Evolutionary conservation across 2,888 invertebrate genomes (phyloP).

Genomic region (Thelaira solivaga): DNA sequence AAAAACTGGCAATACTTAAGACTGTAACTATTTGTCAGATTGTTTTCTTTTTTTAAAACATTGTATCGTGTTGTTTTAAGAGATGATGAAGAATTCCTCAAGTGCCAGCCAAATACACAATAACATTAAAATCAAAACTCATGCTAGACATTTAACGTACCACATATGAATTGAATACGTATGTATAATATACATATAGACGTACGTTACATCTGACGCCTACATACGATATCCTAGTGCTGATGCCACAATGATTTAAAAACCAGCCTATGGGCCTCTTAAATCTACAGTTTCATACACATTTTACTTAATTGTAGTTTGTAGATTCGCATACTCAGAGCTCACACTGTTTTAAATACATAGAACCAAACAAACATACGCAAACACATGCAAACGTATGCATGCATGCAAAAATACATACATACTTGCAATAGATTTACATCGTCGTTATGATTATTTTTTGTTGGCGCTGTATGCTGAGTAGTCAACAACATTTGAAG

Average conservation of each 20-base stretch:
- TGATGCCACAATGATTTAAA: slow-evolving; percentile 45
- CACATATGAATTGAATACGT: too few relatives aligned
- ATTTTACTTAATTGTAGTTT: slow-evolving; percentile 15
- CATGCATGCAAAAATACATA: background rate
- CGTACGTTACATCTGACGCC: slow-evolving; percentile 49
- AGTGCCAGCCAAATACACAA: slow-evolving; percentile 59
- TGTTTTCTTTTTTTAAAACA: slow-evolving; percentile 29
- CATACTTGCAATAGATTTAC: slow-evolving; percentile 15
- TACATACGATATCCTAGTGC: slow-evolving; percentile 28
- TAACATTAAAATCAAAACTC: slow-evolving; percentile 30
- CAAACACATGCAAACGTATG: too few relatives aligned
- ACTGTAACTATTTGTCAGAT: slow-evolving; percentile 44
- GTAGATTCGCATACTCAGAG: background rate
- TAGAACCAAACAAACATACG: too few relatives aligned
- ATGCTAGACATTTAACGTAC: background rate
- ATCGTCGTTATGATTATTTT: slow-evolving; percentile 2
- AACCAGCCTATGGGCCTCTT: slow-evolving; percentile 28
- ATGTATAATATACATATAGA: background rate
- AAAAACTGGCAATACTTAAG: slow-evolving; percentile 58
- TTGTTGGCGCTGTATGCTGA: slow-evolving; percentile 12
- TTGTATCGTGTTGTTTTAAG: slow-evolving; percentile 51
- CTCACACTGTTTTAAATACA: slow-evolving; percentile 11
- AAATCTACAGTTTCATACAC: background rate
- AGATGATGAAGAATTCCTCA: slow-evolving; percentile 61
- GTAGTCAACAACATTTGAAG: slow-evolving; percentile 47